Conservation (phyloP, 2,797 vertebrate genomes). For the Arrhamphus sclerolepis region DNA sequence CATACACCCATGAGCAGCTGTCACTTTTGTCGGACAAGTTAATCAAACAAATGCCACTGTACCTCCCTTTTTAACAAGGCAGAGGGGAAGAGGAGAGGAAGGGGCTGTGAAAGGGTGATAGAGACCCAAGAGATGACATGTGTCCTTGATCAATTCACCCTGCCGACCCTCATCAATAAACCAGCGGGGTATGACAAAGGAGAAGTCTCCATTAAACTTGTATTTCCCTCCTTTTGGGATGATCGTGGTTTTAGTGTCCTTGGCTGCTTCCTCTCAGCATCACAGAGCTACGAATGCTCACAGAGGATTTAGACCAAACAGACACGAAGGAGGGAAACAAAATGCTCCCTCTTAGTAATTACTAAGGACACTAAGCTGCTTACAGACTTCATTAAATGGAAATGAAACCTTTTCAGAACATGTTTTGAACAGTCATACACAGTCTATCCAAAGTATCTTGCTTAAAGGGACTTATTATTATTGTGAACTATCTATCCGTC, state of each 20-base stretch:
- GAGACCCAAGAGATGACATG: slow-evolving; percentile 70
- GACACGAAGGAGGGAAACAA: slow-evolving; percentile 64
- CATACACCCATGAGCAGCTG: slow-evolving; percentile 97
- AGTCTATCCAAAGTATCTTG: slow-evolving; percentile 56
- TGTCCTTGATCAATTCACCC: slow-evolving; percentile 69
- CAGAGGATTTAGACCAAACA: slow-evolving; percentile 60
- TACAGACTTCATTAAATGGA: slow-evolving; percentile 78
- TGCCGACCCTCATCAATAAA: slow-evolving; percentile 63
- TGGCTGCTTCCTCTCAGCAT: slow-evolving; percentile 50
- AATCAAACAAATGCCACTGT: slow-evolving; percentile 99
- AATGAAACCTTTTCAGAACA: slow-evolving; percentile 75
- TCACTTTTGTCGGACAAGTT: slow-evolving; percentile 99
- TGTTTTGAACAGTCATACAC: slow-evolving; percentile 73
- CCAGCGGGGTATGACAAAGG: slow-evolving; percentile 57
- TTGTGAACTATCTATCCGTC: background rate
- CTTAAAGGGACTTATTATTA: slow-evolving; percentile 53
- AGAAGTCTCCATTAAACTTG: slow-evolving; percentile 71
- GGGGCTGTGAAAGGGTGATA: slow-evolving; percentile 69
- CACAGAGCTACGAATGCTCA: slow-evolving; percentile 44
- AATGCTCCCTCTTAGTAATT: slow-evolving; percentile 75
- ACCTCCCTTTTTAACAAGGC: slow-evolving; percentile 87
- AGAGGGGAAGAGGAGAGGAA: slow-evolving; percentile 49
- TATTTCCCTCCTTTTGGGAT: slow-evolving; percentile 57
- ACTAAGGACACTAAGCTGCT: slow-evolving; percentile 80
- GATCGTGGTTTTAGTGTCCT: slow-evolving; percentile 52